Evolutionary conservation across 1,140 invertebrate species (phyloP), one percentile per base, ranked within the genome.

Genomic region (Carposina sasakii): DNA sequence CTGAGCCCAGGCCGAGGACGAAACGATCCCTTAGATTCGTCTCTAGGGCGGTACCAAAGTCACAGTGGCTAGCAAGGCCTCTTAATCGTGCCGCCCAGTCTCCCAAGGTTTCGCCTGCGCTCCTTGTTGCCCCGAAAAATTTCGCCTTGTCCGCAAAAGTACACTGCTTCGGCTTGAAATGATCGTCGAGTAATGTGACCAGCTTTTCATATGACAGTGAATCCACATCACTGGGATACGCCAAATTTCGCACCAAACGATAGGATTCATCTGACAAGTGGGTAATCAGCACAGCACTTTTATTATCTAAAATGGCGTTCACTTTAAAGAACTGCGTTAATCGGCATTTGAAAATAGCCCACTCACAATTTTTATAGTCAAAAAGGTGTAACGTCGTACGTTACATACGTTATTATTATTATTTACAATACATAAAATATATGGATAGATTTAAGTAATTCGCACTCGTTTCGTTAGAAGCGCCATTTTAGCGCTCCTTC

Each of bases 21-120:
- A 46, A 52, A 39, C 43, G 43, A 13, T 52, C 50, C 13, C 15
- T 20, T n/a, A 52, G 17, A 15, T 30, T 39, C 31, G 33, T 13
- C 21, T 52, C 50, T 24, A 52, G 34, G 9, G 43, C 50, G n/a
- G 2, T 21, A 24, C 42, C 50, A 4, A 52, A 40, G 10, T 48
- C 37, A 28, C 47, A 48, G 21, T 20, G 22, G 13, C 16, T 52
- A 22, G 43, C 50, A 10, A 52, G 24, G 12, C 50, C 50, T n/a
- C 43, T 28, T n/a, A 45, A 16, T 30, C 50, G 41, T 15, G 50
- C 41, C 23, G 44, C 54, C 54, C 54, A 56, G 16, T 56, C 54
- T 23, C 30, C 22, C 15, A 56, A 30, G 5, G 31, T 12, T 42
- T 56, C 48, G 23, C 39, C 39, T 36, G 44, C 30, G 8, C 6